Evolutionary conservation across 2,113 vertebrate genomes (phyloP), one percentile per base, ranked within the genome.

Genomic region (Callopanchax toddi): DNA sequence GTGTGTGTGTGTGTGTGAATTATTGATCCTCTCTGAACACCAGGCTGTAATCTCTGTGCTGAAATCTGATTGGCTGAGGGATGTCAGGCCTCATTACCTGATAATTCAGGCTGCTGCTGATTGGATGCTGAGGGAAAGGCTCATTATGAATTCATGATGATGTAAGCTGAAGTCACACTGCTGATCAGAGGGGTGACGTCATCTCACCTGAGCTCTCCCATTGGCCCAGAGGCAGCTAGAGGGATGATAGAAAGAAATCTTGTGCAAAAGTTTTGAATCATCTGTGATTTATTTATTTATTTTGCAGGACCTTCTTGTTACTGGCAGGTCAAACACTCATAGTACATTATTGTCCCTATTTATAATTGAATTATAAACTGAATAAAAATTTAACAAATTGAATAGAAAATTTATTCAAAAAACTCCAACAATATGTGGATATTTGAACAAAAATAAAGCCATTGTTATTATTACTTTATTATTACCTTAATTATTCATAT

Each of bases 141-240:
- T 71, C 29, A 54, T 89, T 86, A 86, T 76, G 74, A 50, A 87
- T 85, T 68, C 71, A 74, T 59, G 82, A 70, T 91, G 90, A 87
- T 68, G 68, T 67, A 67, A 52, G 1, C 37, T 90, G 80, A 83
- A 84, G 82, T 93, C 89, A 91, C 79, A 25, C 84, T 65, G 52
- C 77, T 32, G 77, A 83, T 67, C n/a, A 10, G 55, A 61, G 65
- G 15, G 83, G 66, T 89, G 89, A 91, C 85, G 84, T 91, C 89
- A 91, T 55, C 84, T 77, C 77, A 82, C 67, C 76, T 63, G 57
- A 83, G 71, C 36, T 21, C 42, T 58, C 18, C 40, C 44, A 85
- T 89, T 86, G 89, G 83, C 26, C 54, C 11, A 49, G 18, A 26
- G 26, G 29, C 3, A 9, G 22, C 39, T 0, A 36, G 18, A 67